Conservation (phyloP, 2,797 vertebrate species). For the Odontamblyopus lacepedii region DNA sequence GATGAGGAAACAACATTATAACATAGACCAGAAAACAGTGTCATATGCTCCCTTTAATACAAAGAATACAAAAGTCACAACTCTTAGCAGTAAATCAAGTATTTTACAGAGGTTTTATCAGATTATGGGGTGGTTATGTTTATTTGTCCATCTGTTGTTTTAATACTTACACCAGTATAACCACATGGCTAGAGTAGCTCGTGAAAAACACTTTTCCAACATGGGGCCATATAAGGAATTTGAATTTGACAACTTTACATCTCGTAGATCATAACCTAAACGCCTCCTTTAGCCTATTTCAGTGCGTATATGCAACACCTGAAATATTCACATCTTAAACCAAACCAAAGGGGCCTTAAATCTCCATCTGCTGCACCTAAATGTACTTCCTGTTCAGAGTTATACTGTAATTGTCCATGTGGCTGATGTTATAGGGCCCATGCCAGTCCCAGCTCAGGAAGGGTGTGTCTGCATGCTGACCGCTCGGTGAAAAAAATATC, state of each 20-base stretch:
- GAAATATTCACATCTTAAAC: background rate
- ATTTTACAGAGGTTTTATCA: too few species aligned
- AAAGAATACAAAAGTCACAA: too few species aligned
- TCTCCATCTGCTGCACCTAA: conserved; percentile 9
- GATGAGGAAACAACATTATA: too few species aligned
- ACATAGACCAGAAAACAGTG: too few species aligned
- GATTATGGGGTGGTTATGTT: background rate
- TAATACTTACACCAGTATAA: background rate
- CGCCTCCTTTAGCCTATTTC: background rate
- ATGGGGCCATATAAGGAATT: background rate
- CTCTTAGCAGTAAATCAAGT: background rate
- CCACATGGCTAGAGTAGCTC: background rate
- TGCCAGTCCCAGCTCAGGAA: conserved; percentile 64
- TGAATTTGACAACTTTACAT: background rate
- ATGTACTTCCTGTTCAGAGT: conserved; percentile 17
- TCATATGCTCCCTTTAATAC: too few species aligned
- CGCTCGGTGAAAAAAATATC: conserved; percentile 59
- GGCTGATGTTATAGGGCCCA: conserved; percentile 33
- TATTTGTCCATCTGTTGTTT: background rate
- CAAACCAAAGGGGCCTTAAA: background rate
- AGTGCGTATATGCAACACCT: background rate
- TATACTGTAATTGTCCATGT: conserved; percentile 24
- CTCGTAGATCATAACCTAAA: background rate
- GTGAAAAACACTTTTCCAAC: background rate
- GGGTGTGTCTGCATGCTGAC: conserved; percentile 65